Conservation (phyloP, 92 coral and sea anemone species). For the Virgularia gustaviana region DNA sequence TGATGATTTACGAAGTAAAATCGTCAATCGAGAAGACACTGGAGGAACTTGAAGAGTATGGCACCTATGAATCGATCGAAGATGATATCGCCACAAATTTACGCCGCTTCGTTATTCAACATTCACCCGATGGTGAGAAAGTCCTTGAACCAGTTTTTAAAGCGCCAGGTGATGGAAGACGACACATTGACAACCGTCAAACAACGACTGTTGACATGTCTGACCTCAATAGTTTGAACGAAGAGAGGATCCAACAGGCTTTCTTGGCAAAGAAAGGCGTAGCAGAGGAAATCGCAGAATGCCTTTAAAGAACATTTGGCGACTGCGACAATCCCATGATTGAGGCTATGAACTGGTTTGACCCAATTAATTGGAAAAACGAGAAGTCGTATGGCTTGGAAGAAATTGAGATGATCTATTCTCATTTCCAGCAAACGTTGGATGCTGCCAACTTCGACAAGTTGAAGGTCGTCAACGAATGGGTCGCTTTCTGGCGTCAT, state of each 20-base stretch:
- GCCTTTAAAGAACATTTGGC: constrained; percentile 11
- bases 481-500: constrained; percentile 13
- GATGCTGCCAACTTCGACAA: constrained; percentile 33
- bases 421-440: constrained; percentile 21
- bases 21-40: constrained; percentile 31
- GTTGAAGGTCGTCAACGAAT: constrained; percentile 8
- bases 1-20: constrained; percentile 25
- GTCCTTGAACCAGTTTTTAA: constrained; percentile 11
- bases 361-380: constrained; percentile 27
- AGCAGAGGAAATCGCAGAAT: background rate
- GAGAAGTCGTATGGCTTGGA: constrained; percentile 21
- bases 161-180: constrained; percentile 31
- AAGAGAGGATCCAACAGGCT: constrained; percentile 3
- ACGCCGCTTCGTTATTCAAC: background rate
- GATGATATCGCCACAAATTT: constrained; percentile 6
- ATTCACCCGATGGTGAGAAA: background rate
- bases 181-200: constrained; percentile 3
- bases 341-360: constrained; percentile 35
- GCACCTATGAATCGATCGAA: background rate
- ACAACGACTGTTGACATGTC: constrained; percentile 13
- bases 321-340: constrained; percentile 23
- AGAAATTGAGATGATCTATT: constrained; percentile 9
- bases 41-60: background rate
- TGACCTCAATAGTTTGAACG: background rate
- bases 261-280: background rate